phyloP scores from a whole-genome alignment of 2,888 invertebrate species.

The Axea sp. region DNA sequence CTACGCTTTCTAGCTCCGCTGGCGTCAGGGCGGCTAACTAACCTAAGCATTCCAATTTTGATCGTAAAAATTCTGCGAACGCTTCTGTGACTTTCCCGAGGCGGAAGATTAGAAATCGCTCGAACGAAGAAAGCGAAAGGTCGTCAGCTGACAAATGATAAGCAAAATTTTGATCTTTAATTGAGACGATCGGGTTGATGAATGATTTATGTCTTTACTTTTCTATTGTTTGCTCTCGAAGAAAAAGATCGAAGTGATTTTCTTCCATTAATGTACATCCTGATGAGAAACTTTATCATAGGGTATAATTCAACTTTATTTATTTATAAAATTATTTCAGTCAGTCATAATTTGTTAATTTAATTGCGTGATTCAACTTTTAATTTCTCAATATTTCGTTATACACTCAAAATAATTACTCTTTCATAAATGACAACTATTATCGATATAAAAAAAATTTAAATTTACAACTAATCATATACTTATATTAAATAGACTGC shows the following conservation, averaged over 20 bases:
- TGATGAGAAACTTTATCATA: no score
- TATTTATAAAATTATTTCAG: no score
- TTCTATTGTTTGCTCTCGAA: background rate
- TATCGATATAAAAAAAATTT: background rate
- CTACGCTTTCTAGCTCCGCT: constrained; percentile 51
- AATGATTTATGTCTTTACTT: constrained; percentile 27
- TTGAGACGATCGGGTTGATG: constrained; percentile 6
- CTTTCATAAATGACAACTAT: no score
- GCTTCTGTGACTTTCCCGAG: constrained; percentile 43
- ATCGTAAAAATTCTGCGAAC: constrained; percentile 34
- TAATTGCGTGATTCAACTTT: no score
- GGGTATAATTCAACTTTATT: no score
- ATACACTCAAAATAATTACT: no score
- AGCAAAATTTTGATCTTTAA: constrained; percentile 23
- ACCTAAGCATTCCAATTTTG: constrained; percentile 37
- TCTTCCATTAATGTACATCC: no score
- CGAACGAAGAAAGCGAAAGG: constrained; percentile 49
- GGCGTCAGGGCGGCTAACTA: constrained; percentile 11
- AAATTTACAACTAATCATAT: constrained; percentile 5
- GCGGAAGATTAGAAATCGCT: constrained; percentile 49
- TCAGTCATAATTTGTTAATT: no score
- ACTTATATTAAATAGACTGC: constrained; percentile 16
- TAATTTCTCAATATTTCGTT: no score
- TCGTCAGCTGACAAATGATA: constrained; percentile 43
- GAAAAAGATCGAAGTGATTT: no score